Base-by-base conservation (phyloP, 1,140 invertebrate genomes). In the Akabosia matsudoensis region DNA sequence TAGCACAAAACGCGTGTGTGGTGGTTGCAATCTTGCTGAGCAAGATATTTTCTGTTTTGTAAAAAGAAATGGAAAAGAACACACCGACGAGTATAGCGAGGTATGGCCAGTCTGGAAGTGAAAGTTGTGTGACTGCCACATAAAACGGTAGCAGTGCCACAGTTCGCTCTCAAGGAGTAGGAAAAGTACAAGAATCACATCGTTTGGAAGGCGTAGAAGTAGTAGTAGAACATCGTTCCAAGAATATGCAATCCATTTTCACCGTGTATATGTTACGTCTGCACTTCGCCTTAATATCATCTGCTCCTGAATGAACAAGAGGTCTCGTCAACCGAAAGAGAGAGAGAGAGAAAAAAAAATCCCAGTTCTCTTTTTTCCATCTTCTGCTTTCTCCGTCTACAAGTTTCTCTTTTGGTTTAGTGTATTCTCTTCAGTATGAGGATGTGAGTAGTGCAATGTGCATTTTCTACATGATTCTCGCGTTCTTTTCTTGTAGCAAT, bases 141-240 rank as follows among this genome's bases (percentile, higher is more conserved):
- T n/a, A n/a, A 45, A 7, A 10, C 37, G 18, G 18, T 45, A 45
- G 18, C 37, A 45, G n/a, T 45, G 18, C 37, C 37, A 18, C 37
- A 10, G 37, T 18, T 45, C 37, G 7, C 18, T 10, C 37, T 45
- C 37, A 7, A 45, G 37, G 7, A 45, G 61, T 13, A 67, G 30
- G 54, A 67, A 67, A 67, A 28, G 61, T 67, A 67, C 61, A 67
- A 67, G 61, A 67, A 31, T 3, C 26, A 67, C 26, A 67, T 67
- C 26, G 31, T 13, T 67, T 67, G 61, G 61, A 67, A 67, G 28
- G 61, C 61, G 28, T 13, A 24, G n/a, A 13, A 67, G 61, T 67
- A 67, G 61, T 67, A 67, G 61, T 67, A 67, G 61, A 22, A 30
- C 61, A 67, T 24, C 31, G 61, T 31, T 67, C 61, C 61, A 14